Evolutionary conservation across 2,888 invertebrate genomes (phyloP).

Genomic region (Heteromyza rotundicornis): DNA sequence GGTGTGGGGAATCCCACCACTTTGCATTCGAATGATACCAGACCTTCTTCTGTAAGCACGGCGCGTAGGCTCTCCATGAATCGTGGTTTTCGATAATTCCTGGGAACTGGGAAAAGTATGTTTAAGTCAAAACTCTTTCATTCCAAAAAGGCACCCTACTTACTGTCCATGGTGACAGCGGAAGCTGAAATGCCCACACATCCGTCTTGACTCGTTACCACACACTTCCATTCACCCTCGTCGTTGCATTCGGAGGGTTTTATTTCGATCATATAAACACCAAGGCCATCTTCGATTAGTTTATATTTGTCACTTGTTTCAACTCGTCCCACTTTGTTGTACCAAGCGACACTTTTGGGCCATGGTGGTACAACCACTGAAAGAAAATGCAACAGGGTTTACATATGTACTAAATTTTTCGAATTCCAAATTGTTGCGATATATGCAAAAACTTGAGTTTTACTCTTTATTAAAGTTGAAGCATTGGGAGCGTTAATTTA

Average conservation of each 20-base stretch:
- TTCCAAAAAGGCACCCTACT: slow-evolving; percentile 47
- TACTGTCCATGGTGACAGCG: slow-evolving; percentile 79
- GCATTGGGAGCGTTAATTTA: too few relatives aligned
- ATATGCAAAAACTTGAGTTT: too few relatives aligned
- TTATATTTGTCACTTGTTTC: slow-evolving; percentile 75
- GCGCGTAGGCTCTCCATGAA: slow-evolving; percentile 91
- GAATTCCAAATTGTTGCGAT: neutral
- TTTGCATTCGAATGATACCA: slow-evolving; percentile 92
- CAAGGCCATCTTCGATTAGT: slow-evolving; percentile 80
- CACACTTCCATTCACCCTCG: slow-evolving; percentile 90
- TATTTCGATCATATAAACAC: slow-evolving; percentile 79
- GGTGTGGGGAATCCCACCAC: slow-evolving; percentile 93
- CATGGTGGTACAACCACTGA: slow-evolving; percentile 84
- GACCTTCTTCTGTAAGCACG: slow-evolving; percentile 86
- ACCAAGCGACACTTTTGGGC: slow-evolving; percentile 84
- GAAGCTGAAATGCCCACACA: slow-evolving; percentile 78
- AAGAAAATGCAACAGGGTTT: neutral
- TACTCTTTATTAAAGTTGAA: too few relatives aligned
- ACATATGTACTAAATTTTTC: too few relatives aligned
- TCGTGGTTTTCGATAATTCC: slow-evolving; percentile 86
- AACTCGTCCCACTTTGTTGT: slow-evolving; percentile 81
- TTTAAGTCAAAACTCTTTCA: neutral
- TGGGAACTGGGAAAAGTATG: slow-evolving; percentile 73
- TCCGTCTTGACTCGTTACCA: slow-evolving; percentile 78
- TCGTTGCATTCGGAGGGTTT: slow-evolving; percentile 79